Evolutionary conservation across 2,888 invertebrate species (phyloP).

Genomic region (Calliopum simillimum): DNA sequence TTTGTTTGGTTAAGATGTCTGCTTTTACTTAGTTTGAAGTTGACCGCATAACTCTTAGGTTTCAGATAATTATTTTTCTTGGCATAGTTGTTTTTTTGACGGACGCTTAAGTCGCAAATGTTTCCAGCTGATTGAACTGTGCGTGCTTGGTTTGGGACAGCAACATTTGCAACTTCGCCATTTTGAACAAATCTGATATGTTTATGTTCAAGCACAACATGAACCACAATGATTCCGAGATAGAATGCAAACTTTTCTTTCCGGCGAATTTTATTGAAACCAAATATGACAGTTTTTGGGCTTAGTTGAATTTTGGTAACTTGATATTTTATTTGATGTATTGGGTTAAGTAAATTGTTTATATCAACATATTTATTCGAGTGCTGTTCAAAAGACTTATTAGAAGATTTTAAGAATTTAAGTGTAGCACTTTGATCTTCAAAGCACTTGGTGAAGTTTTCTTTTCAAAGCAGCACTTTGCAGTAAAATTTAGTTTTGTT

Average conservation of each 20-base stretch:
- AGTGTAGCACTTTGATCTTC: too few species aligned
- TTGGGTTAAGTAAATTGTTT: too few species aligned
- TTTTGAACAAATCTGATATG: conserved; percentile 3
- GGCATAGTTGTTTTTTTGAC: neutral
- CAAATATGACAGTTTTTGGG: conserved; percentile 4
- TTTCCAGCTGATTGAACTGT: conserved; percentile 26
- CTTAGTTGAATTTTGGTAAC: conserved; percentile 15
- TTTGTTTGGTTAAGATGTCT: neutral
- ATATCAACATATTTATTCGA: too few species aligned
- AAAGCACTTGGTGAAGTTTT: too few species aligned
- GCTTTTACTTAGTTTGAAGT: neutral
- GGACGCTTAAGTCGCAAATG: conserved; percentile 9
- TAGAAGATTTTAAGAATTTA: too few species aligned
- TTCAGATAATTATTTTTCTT: conserved; percentile 1
- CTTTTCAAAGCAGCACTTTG: too few species aligned
- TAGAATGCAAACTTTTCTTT: neutral
- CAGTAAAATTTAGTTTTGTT: too few species aligned
- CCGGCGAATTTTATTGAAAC: conserved; percentile 26
- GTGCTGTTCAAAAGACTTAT: too few species aligned
- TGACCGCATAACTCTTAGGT: neutral
- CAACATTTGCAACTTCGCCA: conserved; percentile 15
- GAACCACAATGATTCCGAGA: neutral
- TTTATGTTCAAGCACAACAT: neutral
- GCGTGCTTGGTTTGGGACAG: neutral
- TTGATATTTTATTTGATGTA: conserved; percentile 30